Conservation (phyloP, 2,888 invertebrate genomes). For the Temnothorax unifasciatus region DNA sequence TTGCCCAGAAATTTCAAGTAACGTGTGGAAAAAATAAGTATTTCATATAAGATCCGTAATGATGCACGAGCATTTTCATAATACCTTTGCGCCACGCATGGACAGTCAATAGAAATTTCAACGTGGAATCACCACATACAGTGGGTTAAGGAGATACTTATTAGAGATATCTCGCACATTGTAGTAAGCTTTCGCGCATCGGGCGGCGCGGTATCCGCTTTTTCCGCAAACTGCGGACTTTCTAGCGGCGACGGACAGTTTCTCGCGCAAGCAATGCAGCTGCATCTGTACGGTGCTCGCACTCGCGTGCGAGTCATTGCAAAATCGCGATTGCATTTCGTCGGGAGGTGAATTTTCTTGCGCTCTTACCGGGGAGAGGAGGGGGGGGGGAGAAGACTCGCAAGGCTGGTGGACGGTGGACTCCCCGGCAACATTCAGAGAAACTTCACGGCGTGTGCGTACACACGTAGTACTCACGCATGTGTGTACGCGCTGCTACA, state of each 20-base stretch:
- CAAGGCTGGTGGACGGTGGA: neutral
- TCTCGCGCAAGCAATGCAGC: slow-evolving; percentile 21
- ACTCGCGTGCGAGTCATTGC: slow-evolving; percentile 16
- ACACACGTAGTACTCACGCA: too few species aligned
- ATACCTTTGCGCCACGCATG: neutral
- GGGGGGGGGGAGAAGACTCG: neutral
- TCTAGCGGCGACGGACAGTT: slow-evolving; percentile 29
- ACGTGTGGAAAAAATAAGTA: neutral
- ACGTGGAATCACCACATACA: too few species aligned
- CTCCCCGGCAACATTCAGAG: slow-evolving; percentile 5
- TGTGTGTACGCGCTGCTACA: neutral
- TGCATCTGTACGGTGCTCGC: neutral
- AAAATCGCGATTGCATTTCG: slow-evolving; percentile 44
- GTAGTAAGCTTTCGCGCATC: slow-evolving; percentile 24
- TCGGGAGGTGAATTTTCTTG: slow-evolving; percentile 38
- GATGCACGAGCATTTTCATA: neutral
- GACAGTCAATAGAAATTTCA: slow-evolving; percentile 16
- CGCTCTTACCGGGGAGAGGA: neutral
- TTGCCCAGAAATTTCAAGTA: neutral
- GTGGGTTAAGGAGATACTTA: slow-evolving; percentile 1
- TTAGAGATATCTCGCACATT: neutral
- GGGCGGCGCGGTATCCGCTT: slow-evolving; percentile 3
- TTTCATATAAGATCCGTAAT: neutral
- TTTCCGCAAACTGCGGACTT: slow-evolving; percentile 43
- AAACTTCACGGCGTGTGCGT: slow-evolving; percentile 17